Conservation (phyloP, 2,888 invertebrate genomes). For the Bellardia bayeri region DNA sequence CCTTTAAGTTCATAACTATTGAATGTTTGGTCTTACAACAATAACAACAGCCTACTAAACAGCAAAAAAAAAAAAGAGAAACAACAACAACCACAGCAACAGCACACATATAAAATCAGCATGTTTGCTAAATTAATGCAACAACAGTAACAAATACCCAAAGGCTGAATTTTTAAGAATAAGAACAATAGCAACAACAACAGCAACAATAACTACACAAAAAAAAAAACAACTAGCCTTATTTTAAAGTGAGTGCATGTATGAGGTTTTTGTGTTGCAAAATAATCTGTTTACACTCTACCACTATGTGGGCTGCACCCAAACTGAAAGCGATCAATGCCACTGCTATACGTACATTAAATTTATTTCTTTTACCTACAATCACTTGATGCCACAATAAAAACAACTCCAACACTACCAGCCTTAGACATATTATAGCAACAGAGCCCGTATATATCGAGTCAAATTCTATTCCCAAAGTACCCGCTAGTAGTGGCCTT, state of each 20-base stretch:
- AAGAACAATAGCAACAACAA: conserved; percentile 62
- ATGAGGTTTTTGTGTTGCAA: neutral
- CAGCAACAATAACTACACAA: conserved; percentile 56
- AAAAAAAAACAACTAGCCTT: conserved; percentile 58
- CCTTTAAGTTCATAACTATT: conserved; percentile 69
- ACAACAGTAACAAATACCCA: conserved; percentile 75
- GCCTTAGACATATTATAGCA: conserved; percentile 16
- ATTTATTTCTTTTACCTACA: conserved; percentile 56
- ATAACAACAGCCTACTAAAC: conserved; percentile 46
- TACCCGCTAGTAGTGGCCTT: conserved; percentile 46
- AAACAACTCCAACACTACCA: conserved; percentile 44
- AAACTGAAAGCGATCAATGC: conserved; percentile 69
- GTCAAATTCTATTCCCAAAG: conserved; percentile 10
- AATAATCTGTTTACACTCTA: conserved; percentile 60
- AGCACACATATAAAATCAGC: conserved; percentile 69
- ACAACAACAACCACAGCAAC: conserved; percentile 26
- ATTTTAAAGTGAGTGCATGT: conserved; percentile 36
- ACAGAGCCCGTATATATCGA: neutral
- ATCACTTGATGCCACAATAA: conserved; percentile 52
- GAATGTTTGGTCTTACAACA: conserved; percentile 46
- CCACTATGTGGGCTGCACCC: conserved; percentile 75
- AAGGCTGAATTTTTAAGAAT: conserved; percentile 72
- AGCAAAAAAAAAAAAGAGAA: conserved; percentile 14
- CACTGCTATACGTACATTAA: conserved; percentile 58
- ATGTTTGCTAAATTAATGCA: conserved; percentile 82